These are phyloP conservation scores for Alectoris magna DNA, from an alignment of 2,797 vertebrate species.

Conservation along the genomic window DNA sequence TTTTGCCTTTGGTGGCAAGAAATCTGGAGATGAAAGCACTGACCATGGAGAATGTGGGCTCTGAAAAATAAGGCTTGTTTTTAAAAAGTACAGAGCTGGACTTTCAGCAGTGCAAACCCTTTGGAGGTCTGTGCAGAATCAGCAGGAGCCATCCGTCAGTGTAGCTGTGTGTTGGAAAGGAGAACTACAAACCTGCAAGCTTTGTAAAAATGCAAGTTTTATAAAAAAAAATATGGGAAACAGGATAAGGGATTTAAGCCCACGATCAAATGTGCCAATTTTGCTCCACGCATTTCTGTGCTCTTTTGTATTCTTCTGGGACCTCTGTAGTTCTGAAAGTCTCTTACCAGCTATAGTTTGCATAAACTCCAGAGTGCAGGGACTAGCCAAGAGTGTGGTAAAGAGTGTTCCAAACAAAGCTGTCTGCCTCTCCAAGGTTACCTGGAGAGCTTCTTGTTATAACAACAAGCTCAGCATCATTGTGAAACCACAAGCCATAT, in stretches of 20 bases:
- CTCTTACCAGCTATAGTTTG: background rate
- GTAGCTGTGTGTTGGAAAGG: background rate
- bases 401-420: background rate
- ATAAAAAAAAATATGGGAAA: background rate
- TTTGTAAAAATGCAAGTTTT: background rate
- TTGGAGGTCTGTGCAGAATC: background rate
- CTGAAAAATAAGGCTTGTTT: background rate
- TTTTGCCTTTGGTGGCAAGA: background rate
- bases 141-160: background rate
- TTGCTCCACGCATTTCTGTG: background rate
- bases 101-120: background rate
- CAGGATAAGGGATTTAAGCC: background rate
- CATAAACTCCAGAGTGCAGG: background rate
- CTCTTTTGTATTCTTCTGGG: background rate
- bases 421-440: background rate
- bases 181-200: background rate
- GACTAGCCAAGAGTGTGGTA: background rate
- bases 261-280: background rate
- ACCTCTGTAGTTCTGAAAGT: background rate
- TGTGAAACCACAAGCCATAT: slow-evolving; percentile 2
- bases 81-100: background rate
- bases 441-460: background rate
- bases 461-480: slow-evolving; percentile 11
- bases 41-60: background rate
- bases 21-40: background rate